Percentiles rank a stretch among this genome's conserved stretches.
Evolutionary conservation across 2,888 invertebrate species (phyloP).

Genomic region (Peribatodes rhomboidaria): DNA sequence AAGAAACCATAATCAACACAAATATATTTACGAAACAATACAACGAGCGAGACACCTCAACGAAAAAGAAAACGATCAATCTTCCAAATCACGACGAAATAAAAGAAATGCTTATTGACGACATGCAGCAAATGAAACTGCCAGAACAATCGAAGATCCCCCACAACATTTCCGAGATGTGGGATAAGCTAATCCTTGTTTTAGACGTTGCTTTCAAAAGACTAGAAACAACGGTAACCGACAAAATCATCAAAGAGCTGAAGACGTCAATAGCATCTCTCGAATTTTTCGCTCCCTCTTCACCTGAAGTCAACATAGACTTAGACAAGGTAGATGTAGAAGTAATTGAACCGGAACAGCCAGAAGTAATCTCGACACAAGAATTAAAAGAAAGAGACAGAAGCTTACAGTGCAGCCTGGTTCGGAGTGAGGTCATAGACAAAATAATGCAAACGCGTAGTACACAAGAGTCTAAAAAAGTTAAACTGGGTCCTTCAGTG

Average conservation of each 20-base stretch:
- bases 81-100: slow-evolving; percentile 61
- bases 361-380: slow-evolving; percentile 45
- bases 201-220: slow-evolving; percentile 66
- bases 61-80: slow-evolving; percentile 52
- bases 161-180: slow-evolving; percentile 60
- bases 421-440: slow-evolving; percentile 67
- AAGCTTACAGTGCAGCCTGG: slow-evolving; percentile 67
- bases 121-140: slow-evolving; percentile 46
- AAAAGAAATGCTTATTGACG: slow-evolving; percentile 55
- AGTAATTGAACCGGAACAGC: slow-evolving; percentile 14
- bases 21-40: slow-evolving; percentile 57
- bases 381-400: slow-evolving; percentile 44
- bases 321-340: slow-evolving; percentile 28
- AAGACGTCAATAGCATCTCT: slow-evolving; percentile 46
- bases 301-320: slow-evolving; percentile 23
- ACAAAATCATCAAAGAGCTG: slow-evolving; percentile 68
- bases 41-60: slow-evolving; percentile 42
- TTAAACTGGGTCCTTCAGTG: slow-evolving; percentile 20
- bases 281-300: slow-evolving; percentile 19
- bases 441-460: slow-evolving; percentile 61
- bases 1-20: slow-evolving; percentile 42
- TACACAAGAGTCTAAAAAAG: slow-evolving; percentile 46
- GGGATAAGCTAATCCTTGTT: slow-evolving; percentile 62
- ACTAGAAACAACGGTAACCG: slow-evolving; percentile 66
- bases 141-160: slow-evolving; percentile 55